These are phyloP conservation scores for Pantherophis alleghaniensis DNA, from an alignment of 2,797 vertebrate species.

Conservation along the genomic window DNA sequence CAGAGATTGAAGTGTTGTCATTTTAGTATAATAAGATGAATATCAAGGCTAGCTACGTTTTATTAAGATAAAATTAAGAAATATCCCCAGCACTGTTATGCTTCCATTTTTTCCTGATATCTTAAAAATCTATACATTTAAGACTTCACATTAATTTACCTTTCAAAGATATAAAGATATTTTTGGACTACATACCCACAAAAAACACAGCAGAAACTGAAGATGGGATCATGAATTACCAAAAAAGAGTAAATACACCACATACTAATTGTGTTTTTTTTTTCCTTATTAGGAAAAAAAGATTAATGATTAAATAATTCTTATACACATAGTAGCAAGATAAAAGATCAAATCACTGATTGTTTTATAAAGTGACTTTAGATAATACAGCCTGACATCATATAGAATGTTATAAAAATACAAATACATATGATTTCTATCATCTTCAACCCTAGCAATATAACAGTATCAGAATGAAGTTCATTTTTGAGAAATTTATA, in stretches of 20 bases:
- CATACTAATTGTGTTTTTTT: conserved; percentile 74
- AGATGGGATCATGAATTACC: conserved; percentile 80
- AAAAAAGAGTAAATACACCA: conserved; percentile 79
- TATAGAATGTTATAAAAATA: conserved; percentile 67
- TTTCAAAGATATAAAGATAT: conserved; percentile 75
- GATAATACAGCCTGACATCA: conserved; percentile 64
- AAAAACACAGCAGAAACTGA: conserved; percentile 75
- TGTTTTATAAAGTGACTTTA: conserved; percentile 67
- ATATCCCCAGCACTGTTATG: conserved; percentile 55
- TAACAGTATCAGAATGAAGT: conserved; percentile 50
- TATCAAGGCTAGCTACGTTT: conserved; percentile 35
- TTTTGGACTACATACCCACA: conserved; percentile 70
- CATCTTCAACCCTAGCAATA: conserved; percentile 46
- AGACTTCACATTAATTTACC: conserved; percentile 78
- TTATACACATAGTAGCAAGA: conserved; percentile 64
- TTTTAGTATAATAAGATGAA: conserved; percentile 19
- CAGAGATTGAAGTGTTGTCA: not conserved
- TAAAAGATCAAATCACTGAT: conserved; percentile 56
- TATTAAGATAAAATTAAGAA: conserved; percentile 55
- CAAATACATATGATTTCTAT: conserved; percentile 61
- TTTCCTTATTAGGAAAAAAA: conserved; percentile 71
- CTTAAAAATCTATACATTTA: conserved; percentile 78
- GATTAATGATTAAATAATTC: conserved; percentile 73
- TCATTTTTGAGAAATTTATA: conserved; percentile 48
- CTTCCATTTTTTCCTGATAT: conserved; percentile 64